Evolutionary conservation across 2,888 invertebrate genomes (phyloP).

Genomic region (Crematogaster levior): DNA sequence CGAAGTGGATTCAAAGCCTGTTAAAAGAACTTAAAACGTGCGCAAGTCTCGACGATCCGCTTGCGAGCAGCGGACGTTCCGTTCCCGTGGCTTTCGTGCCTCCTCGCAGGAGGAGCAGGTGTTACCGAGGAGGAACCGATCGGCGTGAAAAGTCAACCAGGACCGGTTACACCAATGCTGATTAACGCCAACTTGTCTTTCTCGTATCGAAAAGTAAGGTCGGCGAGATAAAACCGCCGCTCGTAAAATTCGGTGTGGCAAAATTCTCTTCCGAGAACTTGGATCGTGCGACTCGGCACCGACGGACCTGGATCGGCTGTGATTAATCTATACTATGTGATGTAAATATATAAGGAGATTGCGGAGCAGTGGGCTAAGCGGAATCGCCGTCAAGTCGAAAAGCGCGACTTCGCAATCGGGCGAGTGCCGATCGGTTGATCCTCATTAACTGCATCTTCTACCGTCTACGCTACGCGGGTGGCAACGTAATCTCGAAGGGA

Average conservation of each 20-base stretch:
- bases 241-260: not conserved
- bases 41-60: not conserved
- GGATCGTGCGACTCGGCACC: not conserved
- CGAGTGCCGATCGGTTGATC: not conserved
- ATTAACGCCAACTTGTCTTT: constrained; percentile 25
- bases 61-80: not conserved
- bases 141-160: constrained; percentile 58
- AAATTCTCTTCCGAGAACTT: not conserved
- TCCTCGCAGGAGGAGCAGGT: constrained; percentile 68
- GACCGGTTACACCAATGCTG: constrained; percentile 30
- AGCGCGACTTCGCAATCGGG: not conserved
- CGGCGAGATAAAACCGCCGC: not conserved
- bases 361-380: not conserved
- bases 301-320: not conserved
- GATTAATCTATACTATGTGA: not conserved
- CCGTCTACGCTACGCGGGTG: not conserved
- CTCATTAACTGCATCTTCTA: not conserved
- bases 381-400: not conserved
- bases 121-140: constrained; percentile 54
- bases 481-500: constrained; percentile 1
- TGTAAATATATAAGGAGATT: not conserved
- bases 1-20: not conserved
- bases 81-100: constrained; percentile 17
- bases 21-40: not conserved
- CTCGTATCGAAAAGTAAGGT: constrained; percentile 7